Conservation (phyloP, 1,140 invertebrate genomes). For the Drosophila serrata region DNA sequence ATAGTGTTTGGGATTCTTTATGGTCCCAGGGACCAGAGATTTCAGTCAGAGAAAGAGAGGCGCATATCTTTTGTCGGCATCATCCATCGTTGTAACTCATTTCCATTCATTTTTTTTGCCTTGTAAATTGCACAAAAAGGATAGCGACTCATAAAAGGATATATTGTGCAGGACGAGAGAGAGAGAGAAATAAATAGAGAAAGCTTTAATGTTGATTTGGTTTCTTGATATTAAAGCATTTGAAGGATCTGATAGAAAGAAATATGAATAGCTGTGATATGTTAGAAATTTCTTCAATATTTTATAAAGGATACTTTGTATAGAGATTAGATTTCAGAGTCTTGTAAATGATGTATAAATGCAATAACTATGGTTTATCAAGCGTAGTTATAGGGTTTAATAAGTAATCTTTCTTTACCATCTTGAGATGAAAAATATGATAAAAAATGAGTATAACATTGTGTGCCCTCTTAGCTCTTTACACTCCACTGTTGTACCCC, state of each 20-base stretch:
- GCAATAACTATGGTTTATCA: no score
- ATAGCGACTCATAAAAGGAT: conserved; percentile 50
- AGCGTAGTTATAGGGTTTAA: no score
- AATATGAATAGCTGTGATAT: no score
- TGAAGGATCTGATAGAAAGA: neutral
- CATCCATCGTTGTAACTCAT: conserved; percentile 66
- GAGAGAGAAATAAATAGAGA: neutral
- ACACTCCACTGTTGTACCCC: neutral
- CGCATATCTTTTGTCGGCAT: conserved; percentile 74
- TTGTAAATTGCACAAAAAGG: conserved; percentile 72
- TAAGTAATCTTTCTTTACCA: no score
- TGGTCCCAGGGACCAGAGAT: conserved; percentile 36
- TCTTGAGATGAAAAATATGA: neutral
- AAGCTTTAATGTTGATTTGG: neutral
- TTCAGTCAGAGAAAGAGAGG: conserved; percentile 17
- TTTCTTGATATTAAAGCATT: conserved; percentile 7
- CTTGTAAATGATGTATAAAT: no score
- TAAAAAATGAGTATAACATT: neutral
- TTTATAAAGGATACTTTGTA: no score
- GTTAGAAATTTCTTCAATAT: no score
- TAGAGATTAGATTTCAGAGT: no score
- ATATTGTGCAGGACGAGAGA: neutral
- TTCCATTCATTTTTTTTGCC: conserved; percentile 66
- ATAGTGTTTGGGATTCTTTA: conserved; percentile 67
- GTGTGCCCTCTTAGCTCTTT: no score